Percentiles rank a stretch among this genome's conserved stretches.
phyloP scores from a whole-genome alignment of 2,797 vertebrate genomes.

The Steatocranus sp. region DNA sequence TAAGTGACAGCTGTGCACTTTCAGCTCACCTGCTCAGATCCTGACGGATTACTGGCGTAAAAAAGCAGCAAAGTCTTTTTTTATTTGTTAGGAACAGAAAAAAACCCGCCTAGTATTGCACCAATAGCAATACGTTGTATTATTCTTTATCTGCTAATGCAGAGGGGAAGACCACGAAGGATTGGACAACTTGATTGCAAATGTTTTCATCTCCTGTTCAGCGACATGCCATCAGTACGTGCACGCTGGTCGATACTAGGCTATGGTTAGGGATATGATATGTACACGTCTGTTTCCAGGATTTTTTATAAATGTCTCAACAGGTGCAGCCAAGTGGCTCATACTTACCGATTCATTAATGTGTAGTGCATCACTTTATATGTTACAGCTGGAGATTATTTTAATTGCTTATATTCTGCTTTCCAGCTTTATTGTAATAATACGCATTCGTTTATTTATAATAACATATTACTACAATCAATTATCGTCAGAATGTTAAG shows the following conservation, averaged over 20 bases:
- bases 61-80: not conserved
- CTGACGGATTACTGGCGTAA: not conserved
- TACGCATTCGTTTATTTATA: not conserved
- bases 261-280: rapidly evolving
- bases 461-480: not conserved
- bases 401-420: not conserved
- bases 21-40: not conserved
- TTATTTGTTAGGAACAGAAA: not conserved
- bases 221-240: rapidly evolving
- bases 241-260: not conserved
- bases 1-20: slow-evolving; percentile 46
- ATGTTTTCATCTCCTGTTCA: not conserved
- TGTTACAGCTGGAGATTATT: not conserved
- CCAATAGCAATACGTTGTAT: not conserved
- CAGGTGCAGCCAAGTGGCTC: not conserved
- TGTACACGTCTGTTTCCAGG: not conserved
- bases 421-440: not conserved
- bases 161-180: not conserved
- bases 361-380: not conserved
- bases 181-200: not conserved
- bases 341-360: not conserved
- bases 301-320: not conserved
- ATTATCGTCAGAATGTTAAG: rapidly evolving
- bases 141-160: not conserved
- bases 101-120: not conserved